These are phyloP conservation scores for Ptychoptera albimana DNA, from an alignment of 2,888 invertebrate genomes.

Conservation along the genomic window DNA sequence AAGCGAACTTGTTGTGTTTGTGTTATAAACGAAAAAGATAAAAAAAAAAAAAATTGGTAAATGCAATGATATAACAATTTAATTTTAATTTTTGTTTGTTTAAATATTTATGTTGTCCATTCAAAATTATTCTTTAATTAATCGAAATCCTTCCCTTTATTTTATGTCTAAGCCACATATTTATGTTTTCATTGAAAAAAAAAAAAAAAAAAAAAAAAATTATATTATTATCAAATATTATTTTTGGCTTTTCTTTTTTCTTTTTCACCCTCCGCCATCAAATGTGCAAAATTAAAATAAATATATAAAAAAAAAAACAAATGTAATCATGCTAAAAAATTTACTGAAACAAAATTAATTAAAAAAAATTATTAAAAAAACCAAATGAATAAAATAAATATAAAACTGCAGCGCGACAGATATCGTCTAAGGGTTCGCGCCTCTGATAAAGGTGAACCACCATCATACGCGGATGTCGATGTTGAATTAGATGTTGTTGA, in stretches of 20 bases:
- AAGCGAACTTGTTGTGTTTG: no score
- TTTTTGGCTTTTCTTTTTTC: constrained; percentile 9
- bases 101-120: background rate
- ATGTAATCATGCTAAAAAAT: background rate
- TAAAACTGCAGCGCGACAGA: constrained; percentile 64
- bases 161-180: background rate
- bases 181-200: background rate
- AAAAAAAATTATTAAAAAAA: constrained; percentile 4
- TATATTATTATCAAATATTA: background rate
- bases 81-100: no score
- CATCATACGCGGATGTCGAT: constrained; percentile 88
- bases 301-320: constrained; percentile 2
- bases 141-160: background rate
- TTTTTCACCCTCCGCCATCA: constrained; percentile 1
- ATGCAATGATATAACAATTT: no score
- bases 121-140: background rate
- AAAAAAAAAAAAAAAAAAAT: background rate
- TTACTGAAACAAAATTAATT: constrained; percentile 2
- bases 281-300: constrained; percentile 1
- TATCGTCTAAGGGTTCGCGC: constrained; percentile 93
- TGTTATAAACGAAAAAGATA: no score
- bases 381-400: background rate
- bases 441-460: constrained; percentile 85
- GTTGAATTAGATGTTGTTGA: constrained; percentile 97
- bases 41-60: no score